These are phyloP conservation scores for Muscina levida DNA, from an alignment of 2,888 invertebrate species.

Conservation along the genomic window DNA sequence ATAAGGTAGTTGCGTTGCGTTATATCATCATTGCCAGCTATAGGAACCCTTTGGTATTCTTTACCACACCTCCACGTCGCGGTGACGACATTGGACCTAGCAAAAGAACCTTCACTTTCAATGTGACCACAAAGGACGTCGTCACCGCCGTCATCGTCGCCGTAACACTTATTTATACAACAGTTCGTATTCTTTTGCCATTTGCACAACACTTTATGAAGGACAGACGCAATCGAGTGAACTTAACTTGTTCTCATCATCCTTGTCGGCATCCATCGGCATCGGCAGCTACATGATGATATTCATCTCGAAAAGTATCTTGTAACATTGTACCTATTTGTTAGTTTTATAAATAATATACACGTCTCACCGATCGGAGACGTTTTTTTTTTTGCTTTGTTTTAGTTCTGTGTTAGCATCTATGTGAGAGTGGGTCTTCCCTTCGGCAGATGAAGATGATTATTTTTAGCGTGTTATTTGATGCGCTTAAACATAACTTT, in stretches of 20 bases:
- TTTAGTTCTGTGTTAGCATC: not conserved
- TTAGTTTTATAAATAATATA: slow-evolving; percentile 21
- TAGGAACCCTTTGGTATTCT: not conserved
- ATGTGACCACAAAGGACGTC: slow-evolving; percentile 48
- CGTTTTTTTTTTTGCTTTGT: no score
- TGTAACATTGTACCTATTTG: slow-evolving; percentile 37
- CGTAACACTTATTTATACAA: slow-evolving; percentile 46
- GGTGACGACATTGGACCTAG: not conserved
- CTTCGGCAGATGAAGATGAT: slow-evolving; percentile 21
- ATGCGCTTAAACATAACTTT: slow-evolving; percentile 57
- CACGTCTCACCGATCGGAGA: not conserved
- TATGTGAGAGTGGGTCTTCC: not conserved
- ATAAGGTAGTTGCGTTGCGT: not conserved
- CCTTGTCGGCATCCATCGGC: slow-evolving; percentile 37
- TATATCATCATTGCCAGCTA: not conserved
- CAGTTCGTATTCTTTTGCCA: slow-evolving; percentile 1
- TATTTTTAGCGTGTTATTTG: slow-evolving; percentile 53
- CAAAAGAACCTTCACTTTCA: slow-evolving; percentile 55
- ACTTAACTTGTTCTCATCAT: slow-evolving; percentile 18
- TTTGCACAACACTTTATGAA: not conserved
- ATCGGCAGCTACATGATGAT: slow-evolving; percentile 31
- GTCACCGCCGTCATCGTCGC: slow-evolving; percentile 7
- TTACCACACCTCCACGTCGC: not conserved
- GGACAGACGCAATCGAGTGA: not conserved
- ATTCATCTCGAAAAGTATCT: slow-evolving; percentile 41